phyloP scores from a whole-genome alignment of 2,888 invertebrate species.

The Lasioglossum lativentre region DNA sequence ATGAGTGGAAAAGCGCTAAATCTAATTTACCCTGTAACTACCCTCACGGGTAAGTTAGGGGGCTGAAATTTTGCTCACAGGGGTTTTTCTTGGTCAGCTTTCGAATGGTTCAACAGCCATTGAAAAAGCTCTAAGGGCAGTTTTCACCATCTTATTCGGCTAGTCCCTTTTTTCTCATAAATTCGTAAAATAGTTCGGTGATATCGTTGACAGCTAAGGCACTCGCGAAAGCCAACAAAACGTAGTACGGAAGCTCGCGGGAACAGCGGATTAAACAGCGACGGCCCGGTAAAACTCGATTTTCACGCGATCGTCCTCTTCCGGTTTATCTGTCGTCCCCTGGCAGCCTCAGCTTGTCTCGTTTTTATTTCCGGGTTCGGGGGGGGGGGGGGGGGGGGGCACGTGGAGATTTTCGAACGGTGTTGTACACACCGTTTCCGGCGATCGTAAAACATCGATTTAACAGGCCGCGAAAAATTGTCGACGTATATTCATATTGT shows the following conservation, averaged over 20 bases:
- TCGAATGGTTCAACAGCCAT: too few relatives aligned
- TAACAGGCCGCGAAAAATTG: conserved; percentile 39
- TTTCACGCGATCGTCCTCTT: too few relatives aligned
- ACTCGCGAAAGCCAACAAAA: not conserved
- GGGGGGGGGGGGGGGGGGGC: too few relatives aligned
- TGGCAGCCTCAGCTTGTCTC: not conserved
- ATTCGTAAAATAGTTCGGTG: not conserved
- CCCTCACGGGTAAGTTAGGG: too few relatives aligned
- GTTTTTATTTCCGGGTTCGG: conserved; percentile 15
- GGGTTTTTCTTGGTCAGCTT: too few relatives aligned
- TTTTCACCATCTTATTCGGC: too few relatives aligned
- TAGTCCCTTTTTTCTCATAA: too few relatives aligned
- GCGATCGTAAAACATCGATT: conserved; percentile 35
- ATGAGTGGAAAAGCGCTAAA: too few relatives aligned
- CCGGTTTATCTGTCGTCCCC: not conserved
- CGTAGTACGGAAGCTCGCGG: not conserved
- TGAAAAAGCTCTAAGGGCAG: too few relatives aligned
- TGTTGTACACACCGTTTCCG: conserved; percentile 16
- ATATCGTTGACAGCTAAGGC: not conserved
- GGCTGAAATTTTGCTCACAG: too few relatives aligned
- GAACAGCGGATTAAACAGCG: conserved; percentile 30
- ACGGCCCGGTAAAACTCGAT: too few relatives aligned
- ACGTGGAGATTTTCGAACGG: conserved; percentile 20
- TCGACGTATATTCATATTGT: conserved; percentile 39
- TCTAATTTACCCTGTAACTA: too few relatives aligned